Evolutionary conservation across 30 jellyfish, hydroid and myxozoan genomes (phyloP).

Genomic region (Hydra vulgaris): DNA sequence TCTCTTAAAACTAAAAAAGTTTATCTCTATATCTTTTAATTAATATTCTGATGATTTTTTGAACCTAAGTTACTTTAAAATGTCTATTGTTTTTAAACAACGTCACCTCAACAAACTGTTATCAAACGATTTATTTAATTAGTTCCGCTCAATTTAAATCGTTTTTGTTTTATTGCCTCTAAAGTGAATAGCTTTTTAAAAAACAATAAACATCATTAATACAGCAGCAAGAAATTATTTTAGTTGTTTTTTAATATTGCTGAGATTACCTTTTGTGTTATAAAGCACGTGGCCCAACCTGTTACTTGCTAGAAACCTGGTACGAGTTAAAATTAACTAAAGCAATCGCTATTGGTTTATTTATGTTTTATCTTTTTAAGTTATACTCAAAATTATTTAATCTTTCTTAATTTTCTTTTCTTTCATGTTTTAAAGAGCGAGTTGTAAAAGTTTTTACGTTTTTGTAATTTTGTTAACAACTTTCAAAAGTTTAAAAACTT

Average conservation of each 20-base stretch:
- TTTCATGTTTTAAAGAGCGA: too few species aligned
- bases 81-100: slow-evolving; percentile 1
- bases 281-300: background rate
- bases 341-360: background rate
- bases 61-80: background rate
- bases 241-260: background rate
- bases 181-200: background rate
- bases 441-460: too few species aligned
- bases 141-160: background rate
- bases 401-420: too few species aligned
- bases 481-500: too few species aligned
- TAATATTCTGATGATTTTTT: background rate
- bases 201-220: background rate
- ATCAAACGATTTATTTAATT: background rate
- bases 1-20: background rate
- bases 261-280: background rate
- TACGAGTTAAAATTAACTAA: background rate
- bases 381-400: background rate
- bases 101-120: slow-evolving; percentile 9
- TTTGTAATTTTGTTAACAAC: too few species aligned
- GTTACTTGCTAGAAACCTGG: background rate
- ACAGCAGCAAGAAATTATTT: background rate
- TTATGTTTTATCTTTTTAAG: background rate
- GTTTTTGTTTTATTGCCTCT: background rate
- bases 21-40: background rate